Evolutionary conservation across 1,140 invertebrate genomes (phyloP), one percentile per base, ranked within the genome.

Genomic region (Macrosteles quadrilineatus): DNA sequence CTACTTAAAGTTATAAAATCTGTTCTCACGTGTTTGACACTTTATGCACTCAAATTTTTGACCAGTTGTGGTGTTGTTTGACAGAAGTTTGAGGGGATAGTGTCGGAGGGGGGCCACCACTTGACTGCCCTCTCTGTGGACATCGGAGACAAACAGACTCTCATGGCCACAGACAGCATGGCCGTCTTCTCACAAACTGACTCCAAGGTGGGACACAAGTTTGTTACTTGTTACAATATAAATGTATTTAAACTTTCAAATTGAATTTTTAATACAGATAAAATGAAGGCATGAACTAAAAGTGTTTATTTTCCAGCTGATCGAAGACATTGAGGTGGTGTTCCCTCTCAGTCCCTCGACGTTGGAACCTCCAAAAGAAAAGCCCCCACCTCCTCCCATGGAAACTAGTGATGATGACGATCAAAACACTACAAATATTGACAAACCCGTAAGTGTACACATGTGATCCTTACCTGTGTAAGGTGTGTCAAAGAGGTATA

Each of bases 351-450:
- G 73, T 78, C 83, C 86, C 12, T 86, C 85, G 68, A 86, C 82
- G 63, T 76, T 90, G 72, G 89, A 92, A 78, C 92, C 92, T 2
- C 92, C 92, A 0, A 93, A 92, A 76, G 91, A 91, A 76, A 94
- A 93, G 79, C 92, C 92, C 53, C 92, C 92, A 17, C 92, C 92
- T n/a, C 91, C 91, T 21, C 91, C 92, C 0, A 83, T 85, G 0
- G 88, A 90, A 36, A 75, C 82, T 2, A 83, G 81, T 70, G 82
- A 85, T 59, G 83, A 83, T 25, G 83, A 85, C 53, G 80, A 78
- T 53, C 73, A 63, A 32, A 45, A 27, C 12, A 55, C 53, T 12
- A 71, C 72, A n/a, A 65, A 25, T 25, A 27, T 25, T 9, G 70
- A 66, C n/a, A 72, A 72, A 55, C 23, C 71, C 66, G 71, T 72